Conservation (phyloP, 2,113 vertebrate species). For the Esox niger region DNA sequence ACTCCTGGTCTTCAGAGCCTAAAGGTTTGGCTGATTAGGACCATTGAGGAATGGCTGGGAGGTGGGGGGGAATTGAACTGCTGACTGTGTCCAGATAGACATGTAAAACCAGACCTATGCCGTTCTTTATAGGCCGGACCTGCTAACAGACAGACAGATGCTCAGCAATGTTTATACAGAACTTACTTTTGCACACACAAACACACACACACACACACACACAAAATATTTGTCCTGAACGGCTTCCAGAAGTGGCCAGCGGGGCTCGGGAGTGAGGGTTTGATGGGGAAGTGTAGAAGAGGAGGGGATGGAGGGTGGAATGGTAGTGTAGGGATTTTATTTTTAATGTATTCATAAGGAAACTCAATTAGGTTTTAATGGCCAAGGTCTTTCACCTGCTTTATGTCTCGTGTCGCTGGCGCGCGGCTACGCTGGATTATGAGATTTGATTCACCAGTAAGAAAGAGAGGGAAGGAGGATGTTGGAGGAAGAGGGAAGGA, state of each 20-base stretch:
- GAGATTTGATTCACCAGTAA: neutral
- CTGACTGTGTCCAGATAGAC: neutral
- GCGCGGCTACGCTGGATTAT: neutral
- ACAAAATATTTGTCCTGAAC: conserved; percentile 51
- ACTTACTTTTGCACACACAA: neutral
- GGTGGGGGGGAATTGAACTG: neutral
- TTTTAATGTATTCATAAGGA: conserved; percentile 39
- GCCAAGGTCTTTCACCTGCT: conserved; percentile 16
- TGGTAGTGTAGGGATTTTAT: neutral
- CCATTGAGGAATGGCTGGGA: neutral
- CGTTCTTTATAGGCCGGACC: conserved; percentile 24
- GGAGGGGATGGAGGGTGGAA: neutral
- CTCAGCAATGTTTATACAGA: neutral
- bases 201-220: conserved; percentile 11
- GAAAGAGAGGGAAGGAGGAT: conserved; percentile 6
- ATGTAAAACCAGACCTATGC: conserved; percentile 18
- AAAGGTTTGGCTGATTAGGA: conserved; percentile 2
- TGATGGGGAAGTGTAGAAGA: neutral
- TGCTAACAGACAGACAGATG: conserved; percentile 43
- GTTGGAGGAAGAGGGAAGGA: neutral
- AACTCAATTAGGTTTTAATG: conserved; percentile 22
- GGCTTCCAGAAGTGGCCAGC: conserved; percentile 32
- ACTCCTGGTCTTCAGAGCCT: neutral
- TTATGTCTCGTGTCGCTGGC: conserved; percentile 10
- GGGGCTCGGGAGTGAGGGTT: conserved; percentile 5